Evolutionary conservation across 2,797 vertebrate genomes (phyloP).

Genomic region (Pipistrellus kuhlii): DNA sequence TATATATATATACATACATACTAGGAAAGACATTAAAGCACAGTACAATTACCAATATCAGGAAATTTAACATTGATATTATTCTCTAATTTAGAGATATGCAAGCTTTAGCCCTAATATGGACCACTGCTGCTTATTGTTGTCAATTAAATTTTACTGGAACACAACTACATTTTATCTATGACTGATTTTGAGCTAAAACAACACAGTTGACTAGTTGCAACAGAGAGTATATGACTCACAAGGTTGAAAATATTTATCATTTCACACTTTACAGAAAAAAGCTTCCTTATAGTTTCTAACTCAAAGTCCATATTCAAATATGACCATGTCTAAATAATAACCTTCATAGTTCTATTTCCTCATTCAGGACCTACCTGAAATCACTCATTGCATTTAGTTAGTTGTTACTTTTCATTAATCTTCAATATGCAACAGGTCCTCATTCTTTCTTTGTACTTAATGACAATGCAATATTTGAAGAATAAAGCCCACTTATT

Average conservation of each 20-base stretch:
- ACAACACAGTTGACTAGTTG: not conserved
- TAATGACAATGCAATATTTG: not conserved
- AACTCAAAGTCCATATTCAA: not conserved
- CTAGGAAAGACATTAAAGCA: not conserved
- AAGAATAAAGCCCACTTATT: not conserved
- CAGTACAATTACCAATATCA: not conserved
- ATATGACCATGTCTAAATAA: not conserved
- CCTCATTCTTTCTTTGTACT: not conserved
- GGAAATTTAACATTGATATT: not conserved
- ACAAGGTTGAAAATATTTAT: not conserved
- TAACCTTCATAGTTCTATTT: not conserved
- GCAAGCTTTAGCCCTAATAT: not conserved
- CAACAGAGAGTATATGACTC: not conserved
- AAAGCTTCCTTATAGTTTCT: not conserved
- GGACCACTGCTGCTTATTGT: not conserved
- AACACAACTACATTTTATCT: not conserved
- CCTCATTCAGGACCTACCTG: not conserved
- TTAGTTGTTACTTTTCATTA: not conserved
- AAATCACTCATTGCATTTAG: not conserved
- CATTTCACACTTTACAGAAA: not conserved
- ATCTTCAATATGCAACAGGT: not conserved
- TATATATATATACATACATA: not conserved
- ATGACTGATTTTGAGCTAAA: not conserved
- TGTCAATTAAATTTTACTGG: not conserved
- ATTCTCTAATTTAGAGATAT: not conserved